Conservation (phyloP, 2,888 invertebrate genomes). For the Epistrophella euchroma region DNA sequence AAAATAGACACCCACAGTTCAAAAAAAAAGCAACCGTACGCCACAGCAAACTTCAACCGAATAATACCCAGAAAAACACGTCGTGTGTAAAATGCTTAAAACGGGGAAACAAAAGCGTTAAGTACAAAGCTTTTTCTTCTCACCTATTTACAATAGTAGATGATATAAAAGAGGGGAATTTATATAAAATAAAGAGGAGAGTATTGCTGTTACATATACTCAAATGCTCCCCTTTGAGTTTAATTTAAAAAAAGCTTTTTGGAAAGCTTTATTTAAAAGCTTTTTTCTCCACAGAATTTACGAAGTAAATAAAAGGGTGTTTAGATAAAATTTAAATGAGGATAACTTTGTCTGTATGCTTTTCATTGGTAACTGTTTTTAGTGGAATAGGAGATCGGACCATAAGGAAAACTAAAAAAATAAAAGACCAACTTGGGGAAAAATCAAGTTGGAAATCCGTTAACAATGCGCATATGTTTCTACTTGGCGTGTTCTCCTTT, state of each 20-base stretch:
- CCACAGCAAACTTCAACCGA: constrained; percentile 81
- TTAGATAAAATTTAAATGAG: constrained; percentile 15
- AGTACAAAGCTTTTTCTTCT: constrained; percentile 53
- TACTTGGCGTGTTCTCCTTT: constrained; percentile 66
- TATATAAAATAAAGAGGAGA: constrained; percentile 44
- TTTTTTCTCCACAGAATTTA: background rate
- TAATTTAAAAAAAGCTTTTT: constrained; percentile 19
- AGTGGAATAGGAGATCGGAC: constrained; percentile 27
- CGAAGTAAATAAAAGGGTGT: constrained; percentile 33
- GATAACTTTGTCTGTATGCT: background rate
- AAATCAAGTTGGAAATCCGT: constrained; percentile 72
- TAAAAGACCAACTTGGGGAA: constrained; percentile 59
- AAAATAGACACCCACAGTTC: constrained; percentile 43
- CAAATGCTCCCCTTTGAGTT: constrained; percentile 12
- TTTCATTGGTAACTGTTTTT: constrained; percentile 7
- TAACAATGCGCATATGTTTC: constrained; percentile 73
- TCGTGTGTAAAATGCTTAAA: constrained; percentile 79
- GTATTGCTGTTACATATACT: background rate
- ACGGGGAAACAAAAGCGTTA: constrained; percentile 59
- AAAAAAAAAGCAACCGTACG: constrained; percentile 80
- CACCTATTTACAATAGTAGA: constrained; percentile 62
- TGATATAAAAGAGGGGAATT: background rate
- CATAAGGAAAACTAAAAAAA: constrained; percentile 16
- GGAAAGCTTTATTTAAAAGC: constrained; percentile 27
- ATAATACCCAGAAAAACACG: constrained; percentile 82